Conservation (phyloP, 2,113 vertebrate species). For the Podarcis raffonei region DNA sequence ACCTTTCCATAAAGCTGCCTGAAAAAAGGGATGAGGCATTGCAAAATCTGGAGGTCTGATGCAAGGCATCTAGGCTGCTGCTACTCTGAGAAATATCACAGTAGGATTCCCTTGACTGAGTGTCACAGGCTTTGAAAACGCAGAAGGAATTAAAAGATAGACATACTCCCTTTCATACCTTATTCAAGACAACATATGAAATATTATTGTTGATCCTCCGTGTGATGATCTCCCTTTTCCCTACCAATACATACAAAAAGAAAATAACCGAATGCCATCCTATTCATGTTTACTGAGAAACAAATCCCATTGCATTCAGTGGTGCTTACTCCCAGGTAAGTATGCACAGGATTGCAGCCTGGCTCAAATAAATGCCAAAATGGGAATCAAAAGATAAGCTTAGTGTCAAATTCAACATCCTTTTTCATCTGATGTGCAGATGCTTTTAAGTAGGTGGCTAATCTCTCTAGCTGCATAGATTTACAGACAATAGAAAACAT, state of each 20-base stretch:
- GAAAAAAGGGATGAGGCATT: neutral
- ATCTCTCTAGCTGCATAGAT: neutral
- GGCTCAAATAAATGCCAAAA: neutral
- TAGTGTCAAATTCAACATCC: neutral
- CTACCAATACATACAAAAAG: neutral
- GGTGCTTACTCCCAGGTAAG: neutral
- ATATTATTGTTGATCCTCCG: neutral
- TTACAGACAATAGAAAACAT: neutral
- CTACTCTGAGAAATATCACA: constrained; percentile 22
- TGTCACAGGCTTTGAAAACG: neutral
- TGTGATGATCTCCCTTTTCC: neutral
- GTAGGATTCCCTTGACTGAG: constrained; percentile 34
- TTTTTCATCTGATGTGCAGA: neutral
- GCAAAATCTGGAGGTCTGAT: neutral
- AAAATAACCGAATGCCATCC: neutral
- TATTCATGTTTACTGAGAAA: neutral
- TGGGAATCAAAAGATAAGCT: neutral
- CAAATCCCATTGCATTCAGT: neutral
- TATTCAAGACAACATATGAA: neutral
- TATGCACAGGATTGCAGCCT: fast-evolving
- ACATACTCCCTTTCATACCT: neutral
- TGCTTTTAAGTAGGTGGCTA: neutral
- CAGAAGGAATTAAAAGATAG: neutral
- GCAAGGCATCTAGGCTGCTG: neutral
- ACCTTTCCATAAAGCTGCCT: neutral